phyloP scores from a whole-genome alignment of 23 tunicate species.

The Corella eumyota region DNA sequence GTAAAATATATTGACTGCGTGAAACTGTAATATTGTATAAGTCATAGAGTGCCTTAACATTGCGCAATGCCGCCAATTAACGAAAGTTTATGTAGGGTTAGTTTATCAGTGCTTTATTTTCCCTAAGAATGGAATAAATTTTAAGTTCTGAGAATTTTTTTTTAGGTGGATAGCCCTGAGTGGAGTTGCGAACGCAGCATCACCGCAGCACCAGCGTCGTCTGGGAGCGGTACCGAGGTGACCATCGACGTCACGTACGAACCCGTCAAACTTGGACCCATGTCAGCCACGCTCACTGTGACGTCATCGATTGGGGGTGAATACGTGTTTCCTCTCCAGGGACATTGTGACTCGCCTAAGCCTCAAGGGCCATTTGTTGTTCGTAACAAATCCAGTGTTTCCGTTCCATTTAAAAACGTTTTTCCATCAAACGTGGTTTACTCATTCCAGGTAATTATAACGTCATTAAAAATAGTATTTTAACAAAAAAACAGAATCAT shows the following conservation, averaged over 20 bases:
- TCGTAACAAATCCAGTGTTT: constrained; percentile 57
- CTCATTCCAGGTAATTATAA: constrained; percentile 42
- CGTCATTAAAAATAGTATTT: no score
- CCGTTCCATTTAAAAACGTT: constrained; percentile 81
- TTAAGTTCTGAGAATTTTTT: no score
- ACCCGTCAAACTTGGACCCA: constrained; percentile 57
- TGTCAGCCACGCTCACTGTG: constrained; percentile 43
- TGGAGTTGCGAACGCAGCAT: constrained; percentile 63
- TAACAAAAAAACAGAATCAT: no score
- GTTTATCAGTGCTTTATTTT: neutral
- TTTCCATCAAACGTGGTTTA: constrained; percentile 50
- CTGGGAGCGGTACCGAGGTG: constrained; percentile 91
- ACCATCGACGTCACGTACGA: constrained; percentile 84
- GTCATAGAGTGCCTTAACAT: no score
- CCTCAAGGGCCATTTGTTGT: constrained; percentile 95
- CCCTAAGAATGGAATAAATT: no score
- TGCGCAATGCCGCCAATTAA: no score
- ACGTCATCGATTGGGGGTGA: constrained; percentile 93
- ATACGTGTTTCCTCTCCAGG: constrained; percentile 76
- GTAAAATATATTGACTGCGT: no score
- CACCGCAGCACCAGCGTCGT: constrained; percentile 86
- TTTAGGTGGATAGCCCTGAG: constrained; percentile 46
- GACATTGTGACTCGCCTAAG: constrained; percentile 51
- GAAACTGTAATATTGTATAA: no score
- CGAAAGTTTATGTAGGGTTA: neutral